Base-by-base conservation (phyloP, 1,140 invertebrate species). In the Polypedilum pembai region DNA sequence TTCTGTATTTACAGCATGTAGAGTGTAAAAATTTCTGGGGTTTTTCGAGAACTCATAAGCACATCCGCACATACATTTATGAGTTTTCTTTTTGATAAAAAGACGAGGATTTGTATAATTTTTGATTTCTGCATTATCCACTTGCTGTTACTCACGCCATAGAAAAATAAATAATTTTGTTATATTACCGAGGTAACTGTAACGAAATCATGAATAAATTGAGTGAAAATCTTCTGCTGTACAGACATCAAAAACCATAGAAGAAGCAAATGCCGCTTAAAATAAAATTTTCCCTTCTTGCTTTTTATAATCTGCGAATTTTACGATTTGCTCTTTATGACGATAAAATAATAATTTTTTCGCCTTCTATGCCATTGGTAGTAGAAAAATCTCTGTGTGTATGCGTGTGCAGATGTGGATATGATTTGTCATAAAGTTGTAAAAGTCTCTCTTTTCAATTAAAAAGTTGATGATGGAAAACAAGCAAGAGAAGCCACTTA, bases 381-480 rank as follows among this genome's bases (percentile, higher is more conserved):
- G n/a, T n/a, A n/a, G n/a, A n/a, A 12, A 56, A 56, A 56, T 12
- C 4, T 15, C 15, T 56, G 2, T 45, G 8, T 56, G 45, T 56
- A n/a, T n/a, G 45, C n/a, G 45, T 56, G 12, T 56, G 3, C 45
- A 56, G 45, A 56, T 56, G 45, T 56, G 45, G 45, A 56, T 56
- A 56, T 56, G 45, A 56, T 56, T 56, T 56, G 45, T 56, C 45
- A 56, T 56, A 56, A 56, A 56, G 45, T 56, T 56, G 45, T 56
- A 56, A 56, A 56, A 56, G 45, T 56, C 45, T 56, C 15, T 56
- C 45, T 56, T 56, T 56, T 56, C 45, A 56, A 56, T 56, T 56
- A 56, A 56, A 56, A 56, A 56, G 45, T 56, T 56, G 45, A 12
- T 56, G 45, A 56, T 56, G 45, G 45, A n/a, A 56, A 56, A n/a